phyloP scores from a whole-genome alignment of 2,113 vertebrate species.

The Calypte anna region DNA sequence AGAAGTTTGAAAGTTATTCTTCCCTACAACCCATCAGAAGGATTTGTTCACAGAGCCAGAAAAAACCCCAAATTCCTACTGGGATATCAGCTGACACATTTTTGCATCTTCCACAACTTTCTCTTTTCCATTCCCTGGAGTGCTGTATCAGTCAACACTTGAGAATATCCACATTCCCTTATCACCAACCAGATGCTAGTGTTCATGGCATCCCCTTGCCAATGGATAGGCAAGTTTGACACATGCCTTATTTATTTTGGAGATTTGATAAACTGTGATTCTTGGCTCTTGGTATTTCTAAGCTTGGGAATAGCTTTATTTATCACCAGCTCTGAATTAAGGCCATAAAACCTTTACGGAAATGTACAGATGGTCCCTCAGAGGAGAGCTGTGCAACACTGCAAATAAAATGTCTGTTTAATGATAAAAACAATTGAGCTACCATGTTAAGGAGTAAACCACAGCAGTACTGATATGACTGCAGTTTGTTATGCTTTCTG shows the following conservation, averaged over 20 bases:
- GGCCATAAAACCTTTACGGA: background rate
- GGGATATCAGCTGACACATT: conserved; percentile 53
- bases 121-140: conserved; percentile 43
- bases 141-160: conserved; percentile 55
- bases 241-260: conserved; percentile 43
- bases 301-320: conserved; percentile 2
- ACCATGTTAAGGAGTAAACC: background rate
- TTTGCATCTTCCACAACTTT: conserved; percentile 46
- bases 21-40: background rate
- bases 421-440: background rate
- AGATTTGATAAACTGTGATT: conserved; percentile 40
- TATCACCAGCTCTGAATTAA: conserved; percentile 22
- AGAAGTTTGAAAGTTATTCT: background rate
- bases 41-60: background rate
- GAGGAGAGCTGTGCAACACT: background rate
- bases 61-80: background rate
- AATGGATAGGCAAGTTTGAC: conserved; percentile 53
- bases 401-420: background rate
- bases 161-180: conserved; percentile 5
- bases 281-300: conserved; percentile 5
- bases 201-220: conserved; percentile 22
- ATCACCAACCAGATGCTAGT: conserved; percentile 24
- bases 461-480: background rate
- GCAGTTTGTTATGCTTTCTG: background rate
- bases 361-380: background rate